Evolutionary conservation across 2,113 vertebrate genomes (phyloP), one percentile per base, ranked within the genome.

Genomic region (Odocoileus hemionus): DNA sequence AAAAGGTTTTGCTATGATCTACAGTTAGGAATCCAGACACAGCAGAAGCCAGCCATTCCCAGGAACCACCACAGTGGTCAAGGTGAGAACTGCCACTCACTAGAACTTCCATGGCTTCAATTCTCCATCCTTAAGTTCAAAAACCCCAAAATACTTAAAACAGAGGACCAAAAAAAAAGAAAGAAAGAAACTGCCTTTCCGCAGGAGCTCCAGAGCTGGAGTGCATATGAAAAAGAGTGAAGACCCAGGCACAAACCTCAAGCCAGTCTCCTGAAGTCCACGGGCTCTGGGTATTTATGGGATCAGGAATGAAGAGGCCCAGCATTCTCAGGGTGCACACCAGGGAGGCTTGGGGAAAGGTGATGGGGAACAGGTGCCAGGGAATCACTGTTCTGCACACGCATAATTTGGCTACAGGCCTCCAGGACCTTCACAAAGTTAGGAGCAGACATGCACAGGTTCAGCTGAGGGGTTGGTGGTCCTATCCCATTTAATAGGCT

Each of bases 61-160:
- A 82, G 50, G 10, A 82, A 23, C 30, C 6, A 4, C 6, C 0
- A 0, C 12, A 82, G 6, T 82, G 14, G 19, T n/a, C 3, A 7
- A n/a, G 19, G 79, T 82, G 79, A 50, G 50, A 82, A 82, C 79
- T 14, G 33, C 19, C 19, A 82, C 11, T 54, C 1, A 0, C 79
- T 82, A 54, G 28, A 82, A 52, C 50, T 82, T 82, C 79, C 33
- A 33, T 25, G 19, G 30, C 79, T 82, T 82, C 33, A 82, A 52
- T 13, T 82, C 30, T 54, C 33, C 14, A 21, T 82, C 33, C 50
- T 54, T 54, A 21, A 54, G 19, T 54, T 36, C 79, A 82, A 54
- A 54, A 82, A 13, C 19, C 6, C 79, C 30, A 54, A 82, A 47
- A 82, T 54, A 82, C 11, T 54, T 54, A 82, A 80, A 50, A n/a